These are phyloP conservation scores for Teinopalpus imperialis DNA, from an alignment of 2,888 invertebrate species.

Conservation along the genomic window DNA sequence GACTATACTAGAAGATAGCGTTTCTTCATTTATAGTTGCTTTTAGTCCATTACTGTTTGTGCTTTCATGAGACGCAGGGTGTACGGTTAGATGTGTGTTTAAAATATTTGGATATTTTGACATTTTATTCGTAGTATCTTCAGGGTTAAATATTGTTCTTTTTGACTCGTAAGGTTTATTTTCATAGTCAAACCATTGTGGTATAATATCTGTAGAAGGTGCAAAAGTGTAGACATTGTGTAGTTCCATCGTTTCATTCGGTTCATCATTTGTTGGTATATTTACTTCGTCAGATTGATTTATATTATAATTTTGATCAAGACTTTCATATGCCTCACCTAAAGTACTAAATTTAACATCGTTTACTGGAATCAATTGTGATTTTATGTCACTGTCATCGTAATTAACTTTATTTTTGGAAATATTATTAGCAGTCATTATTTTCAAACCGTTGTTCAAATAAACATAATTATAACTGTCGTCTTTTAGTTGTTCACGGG, in stretches of 20 bases:
- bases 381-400: background rate
- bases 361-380: background rate
- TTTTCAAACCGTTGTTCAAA: too few relatives aligned
- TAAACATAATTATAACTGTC: background rate
- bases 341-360: background rate
- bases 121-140: slow-evolving; percentile 26
- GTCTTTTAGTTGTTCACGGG: background rate
- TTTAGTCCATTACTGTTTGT: background rate
- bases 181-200: slow-evolving; percentile 58
- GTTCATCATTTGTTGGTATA: slow-evolving; percentile 12
- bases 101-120: too few relatives aligned
- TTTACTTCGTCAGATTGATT: background rate
- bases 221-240: slow-evolving; percentile 51
- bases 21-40: slow-evolving; percentile 22
- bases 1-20: slow-evolving; percentile 34
- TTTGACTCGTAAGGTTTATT: slow-evolving; percentile 47
- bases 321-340: background rate
- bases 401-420: slow-evolving; percentile 4
- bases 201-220: slow-evolving; percentile 52
- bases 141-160: slow-evolving; percentile 37
- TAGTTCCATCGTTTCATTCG: slow-evolving; percentile 38
- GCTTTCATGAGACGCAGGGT: too few relatives aligned
- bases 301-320: background rate
- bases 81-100: too few relatives aligned
- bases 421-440: background rate